Conservation (phyloP, 37 sponge, comb jelly and placozoan genomes). For the Oopsacas minuta region DNA sequence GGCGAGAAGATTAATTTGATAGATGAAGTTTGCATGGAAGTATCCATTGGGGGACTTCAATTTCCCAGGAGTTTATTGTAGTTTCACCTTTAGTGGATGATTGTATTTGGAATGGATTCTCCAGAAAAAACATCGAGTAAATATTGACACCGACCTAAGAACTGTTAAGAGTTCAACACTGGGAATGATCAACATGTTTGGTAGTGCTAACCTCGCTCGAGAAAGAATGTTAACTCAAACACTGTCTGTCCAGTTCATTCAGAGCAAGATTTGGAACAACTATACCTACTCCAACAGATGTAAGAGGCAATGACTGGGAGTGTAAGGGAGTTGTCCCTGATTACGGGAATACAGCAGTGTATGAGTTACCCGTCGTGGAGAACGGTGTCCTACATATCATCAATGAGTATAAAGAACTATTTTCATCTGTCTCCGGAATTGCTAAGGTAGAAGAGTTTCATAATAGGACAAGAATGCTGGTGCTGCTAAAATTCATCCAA, state of each 20-base stretch:
- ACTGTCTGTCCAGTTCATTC: not conserved
- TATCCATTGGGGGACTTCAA: not conserved
- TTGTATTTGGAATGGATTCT: not conserved
- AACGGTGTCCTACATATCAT: too few species aligned
- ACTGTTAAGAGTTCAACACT: not conserved
- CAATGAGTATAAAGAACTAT: too few species aligned
- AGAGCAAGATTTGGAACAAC: not conserved
- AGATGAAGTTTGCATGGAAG: not conserved
- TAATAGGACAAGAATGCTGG: too few species aligned
- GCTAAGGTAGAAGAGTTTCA: too few species aligned
- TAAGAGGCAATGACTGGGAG: not conserved
- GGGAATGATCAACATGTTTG: not conserved
- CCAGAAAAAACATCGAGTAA: not conserved
- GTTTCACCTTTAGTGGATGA: not conserved
- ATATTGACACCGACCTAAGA: not conserved
- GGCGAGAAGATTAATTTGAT: not conserved
- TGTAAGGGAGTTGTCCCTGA: not conserved
- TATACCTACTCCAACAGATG: not conserved
- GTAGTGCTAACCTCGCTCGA: not conserved
- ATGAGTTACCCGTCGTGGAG: not conserved
- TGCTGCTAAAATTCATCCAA: not conserved
- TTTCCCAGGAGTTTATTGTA: not conserved
- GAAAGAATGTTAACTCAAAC: not conserved
- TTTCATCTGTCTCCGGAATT: too few species aligned
- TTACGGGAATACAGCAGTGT: not conserved